Conservation (phyloP, 1,140 invertebrate genomes). For the Calliopsis andreniformis region DNA sequence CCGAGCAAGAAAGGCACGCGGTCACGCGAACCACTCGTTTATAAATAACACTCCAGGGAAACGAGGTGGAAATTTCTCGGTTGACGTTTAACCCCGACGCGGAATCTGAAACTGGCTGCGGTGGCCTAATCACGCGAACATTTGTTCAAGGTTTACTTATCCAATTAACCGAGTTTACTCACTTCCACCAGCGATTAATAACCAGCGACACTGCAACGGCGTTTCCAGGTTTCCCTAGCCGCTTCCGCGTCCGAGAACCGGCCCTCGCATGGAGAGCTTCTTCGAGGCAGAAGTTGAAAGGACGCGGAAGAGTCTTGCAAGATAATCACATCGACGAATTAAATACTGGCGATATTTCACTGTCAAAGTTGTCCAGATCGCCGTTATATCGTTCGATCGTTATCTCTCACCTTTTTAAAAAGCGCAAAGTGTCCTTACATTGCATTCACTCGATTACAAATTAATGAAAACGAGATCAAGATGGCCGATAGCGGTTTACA, state of each 20-base stretch:
- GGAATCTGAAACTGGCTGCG: background rate
- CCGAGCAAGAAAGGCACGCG: background rate
- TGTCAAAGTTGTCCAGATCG: background rate
- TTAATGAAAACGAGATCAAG: background rate
- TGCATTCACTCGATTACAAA: background rate
- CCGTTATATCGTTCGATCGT: background rate
- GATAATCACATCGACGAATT: background rate
- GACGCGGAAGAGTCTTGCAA: constrained; percentile 15
- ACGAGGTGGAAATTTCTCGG: constrained; percentile 25
- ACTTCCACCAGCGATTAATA: constrained; percentile 29
- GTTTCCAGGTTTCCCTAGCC: background rate
- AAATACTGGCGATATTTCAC: constrained; percentile 14
- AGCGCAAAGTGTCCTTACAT: background rate
- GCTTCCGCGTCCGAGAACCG: constrained; percentile 21
- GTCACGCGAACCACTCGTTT: constrained; percentile 45
- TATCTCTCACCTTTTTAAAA: background rate
- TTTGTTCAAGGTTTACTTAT: background rate
- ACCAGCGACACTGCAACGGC: background rate
- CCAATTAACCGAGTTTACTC: constrained; percentile 42
- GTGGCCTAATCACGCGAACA: constrained; percentile 5
- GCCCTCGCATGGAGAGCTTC: background rate
- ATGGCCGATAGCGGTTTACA: background rate
- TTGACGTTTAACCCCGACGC: constrained; percentile 2
- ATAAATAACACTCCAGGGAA: constrained; percentile 18
- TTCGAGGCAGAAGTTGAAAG: too few relatives aligned